Evolutionary conservation across 2,113 vertebrate species (phyloP), one percentile per base, ranked within the genome.

Genomic region (Strix uralensis): DNA sequence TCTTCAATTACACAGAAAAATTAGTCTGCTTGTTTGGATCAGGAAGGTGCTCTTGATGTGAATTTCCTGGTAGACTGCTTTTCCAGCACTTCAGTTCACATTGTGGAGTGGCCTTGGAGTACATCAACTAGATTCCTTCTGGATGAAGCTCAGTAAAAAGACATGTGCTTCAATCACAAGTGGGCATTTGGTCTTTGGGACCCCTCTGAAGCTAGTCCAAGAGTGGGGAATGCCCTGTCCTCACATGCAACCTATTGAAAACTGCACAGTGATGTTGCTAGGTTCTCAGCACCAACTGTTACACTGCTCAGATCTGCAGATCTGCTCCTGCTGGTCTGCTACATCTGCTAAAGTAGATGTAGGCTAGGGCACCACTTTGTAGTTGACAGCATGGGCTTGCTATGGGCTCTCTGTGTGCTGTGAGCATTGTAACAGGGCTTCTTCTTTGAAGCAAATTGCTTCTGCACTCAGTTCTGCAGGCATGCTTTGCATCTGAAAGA

Each of bases 141-240:
- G 44, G 8, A 44, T 74, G 30, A 61, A 51, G 27, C 46, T 25
- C 23, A 16, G 18, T 42, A 38, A 54, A 27, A 75, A 49, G 19
- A 26, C 1, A 1, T 5, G 18, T 23, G 22, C 38, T 49, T 65
- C 11, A 10, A 2, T 25, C 5, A 0, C n/a, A 36, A 58, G 4
- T 20, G 59, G 30, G 4, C 40, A 26, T 67, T 82, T 74, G 54
- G 49, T 70, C 55, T 74, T 69, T 38, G 54, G 61, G 59, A 73
- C 21, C 15, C 11, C 14, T 66, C 58, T 78, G 65, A 36, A 77
- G 36, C 25, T 32, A 40, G 9, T 40, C 36, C 25, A 30, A 73
- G 29, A 26, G 25, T 10, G 7, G 13, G 46, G 27, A 74, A 47
- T 34, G 38, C 61, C 18, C 23, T n/a, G 51, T 74, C 61, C 44